Conservation (phyloP, 1,140 invertebrate genomes). For the Dreissena rostriformis region DNA sequence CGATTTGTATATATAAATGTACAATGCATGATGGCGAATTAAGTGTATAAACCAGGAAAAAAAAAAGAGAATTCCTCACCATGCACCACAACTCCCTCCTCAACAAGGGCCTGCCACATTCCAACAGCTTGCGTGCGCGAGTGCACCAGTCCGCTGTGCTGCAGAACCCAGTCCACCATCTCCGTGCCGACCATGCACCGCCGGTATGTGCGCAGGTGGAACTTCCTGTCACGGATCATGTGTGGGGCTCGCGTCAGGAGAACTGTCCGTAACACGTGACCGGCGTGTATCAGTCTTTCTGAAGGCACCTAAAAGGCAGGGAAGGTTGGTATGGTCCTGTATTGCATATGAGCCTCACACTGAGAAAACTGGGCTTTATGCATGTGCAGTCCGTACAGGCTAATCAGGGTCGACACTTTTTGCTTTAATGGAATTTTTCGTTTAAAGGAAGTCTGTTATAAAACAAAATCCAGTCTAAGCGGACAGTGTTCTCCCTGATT, state of each 20-base stretch:
- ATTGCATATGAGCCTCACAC: too few species aligned
- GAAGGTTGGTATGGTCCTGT: neutral
- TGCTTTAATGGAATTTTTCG: too few species aligned
- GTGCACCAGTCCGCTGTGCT: slow-evolving; percentile 79
- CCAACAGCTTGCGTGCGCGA: slow-evolving; percentile 89
- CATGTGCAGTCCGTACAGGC: too few species aligned
- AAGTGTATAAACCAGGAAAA: too few species aligned
- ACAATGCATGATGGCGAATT: too few species aligned
- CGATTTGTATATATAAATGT: too few species aligned
- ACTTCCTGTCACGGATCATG: slow-evolving; percentile 85
- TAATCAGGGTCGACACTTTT: too few species aligned
- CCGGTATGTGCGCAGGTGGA: slow-evolving; percentile 82
- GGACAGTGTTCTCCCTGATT: too few species aligned
- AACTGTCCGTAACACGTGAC: slow-evolving; percentile 87
- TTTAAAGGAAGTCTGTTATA: too few species aligned
- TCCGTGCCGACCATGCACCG: slow-evolving; percentile 85
- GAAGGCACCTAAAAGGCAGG: slow-evolving; percentile 82
- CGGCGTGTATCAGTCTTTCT: slow-evolving; percentile 85
- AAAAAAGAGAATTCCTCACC: slow-evolving; percentile 83
- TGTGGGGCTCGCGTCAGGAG: slow-evolving; percentile 86
- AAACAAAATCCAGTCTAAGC: too few species aligned
- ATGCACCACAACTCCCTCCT: slow-evolving; percentile 90
- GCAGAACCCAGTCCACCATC: slow-evolving; percentile 90
- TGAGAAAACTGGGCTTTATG: too few species aligned
- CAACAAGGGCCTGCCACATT: slow-evolving; percentile 93